Evolutionary conservation across 35 echinoderm and acorn worm genomes (phyloP), one percentile per base, ranked within the genome.

Genomic region (Lytechinus variegatus): DNA sequence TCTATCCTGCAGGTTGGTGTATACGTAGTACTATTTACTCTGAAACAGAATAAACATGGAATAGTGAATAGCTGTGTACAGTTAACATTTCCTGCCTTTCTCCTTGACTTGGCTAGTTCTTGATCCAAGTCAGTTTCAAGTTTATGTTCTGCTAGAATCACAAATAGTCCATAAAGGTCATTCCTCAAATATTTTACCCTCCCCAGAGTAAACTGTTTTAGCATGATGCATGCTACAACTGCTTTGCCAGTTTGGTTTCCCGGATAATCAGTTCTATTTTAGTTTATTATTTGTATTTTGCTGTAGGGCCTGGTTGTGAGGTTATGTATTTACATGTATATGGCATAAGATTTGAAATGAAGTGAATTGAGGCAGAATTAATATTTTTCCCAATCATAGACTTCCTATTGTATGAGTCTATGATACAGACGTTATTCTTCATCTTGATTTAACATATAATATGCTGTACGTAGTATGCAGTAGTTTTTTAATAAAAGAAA

Each of bases 111-210:
- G 33, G 14, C 2, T 66, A 13, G 14, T 71, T 44, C 33, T 44
- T 19, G 14, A 6, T 5, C 66, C 66, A n/a, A 79, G 66, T 79
- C 19, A n/a, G 66, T 24, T 24, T 79, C 1, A 7, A 24, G 66
- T 24, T 79, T 24, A 24, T 79, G 19, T 79, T 79, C 66, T 24
- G 19, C 66, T 24, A 79, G 6, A 24, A 79, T 5, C 66, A 24
- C 66, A 79, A 79, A n/a, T 79, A 24, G n/a, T 79, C 19, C 66
- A 24, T 24, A 16, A 16, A 79, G 19, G 66, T 79, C 66, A 79
- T 79, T 79, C 66, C 66, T 79, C 66, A 79, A 79, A 79, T 79
- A 79, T 79, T 79, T 79, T 79, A 13, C 66, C n/a, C 66, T n/a
- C 66, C 21, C 66, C 66, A n/a, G 66, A 79, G 66, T n/a, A 4